Evolutionary conservation across 2,113 vertebrate species (phyloP).

Genomic region (Okapia johnstoni): DNA sequence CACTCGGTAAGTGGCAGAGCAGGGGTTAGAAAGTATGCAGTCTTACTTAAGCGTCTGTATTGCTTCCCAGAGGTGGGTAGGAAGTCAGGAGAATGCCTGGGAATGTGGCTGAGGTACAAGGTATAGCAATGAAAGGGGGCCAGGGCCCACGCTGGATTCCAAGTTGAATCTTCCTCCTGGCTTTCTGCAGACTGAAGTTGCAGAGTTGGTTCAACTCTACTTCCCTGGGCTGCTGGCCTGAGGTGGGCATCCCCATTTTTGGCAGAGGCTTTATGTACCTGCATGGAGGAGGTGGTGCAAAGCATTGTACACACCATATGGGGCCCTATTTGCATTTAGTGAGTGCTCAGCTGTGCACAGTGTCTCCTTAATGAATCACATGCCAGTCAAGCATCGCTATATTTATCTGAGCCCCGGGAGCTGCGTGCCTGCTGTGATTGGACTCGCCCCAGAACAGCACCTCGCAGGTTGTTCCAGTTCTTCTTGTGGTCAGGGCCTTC

Average conservation of each 20-base stretch:
- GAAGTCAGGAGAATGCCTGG: background rate
- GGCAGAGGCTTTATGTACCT: background rate
- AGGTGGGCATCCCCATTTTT: background rate
- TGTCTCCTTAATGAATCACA: constrained; percentile 50
- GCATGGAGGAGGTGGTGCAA: background rate
- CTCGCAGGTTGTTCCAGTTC: background rate
- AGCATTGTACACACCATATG: background rate
- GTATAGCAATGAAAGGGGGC: background rate
- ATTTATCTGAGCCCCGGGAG: constrained; percentile 35
- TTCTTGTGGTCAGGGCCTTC: constrained; percentile 27
- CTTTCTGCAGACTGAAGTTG: background rate
- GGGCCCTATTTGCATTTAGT: background rate
- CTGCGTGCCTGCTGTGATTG: background rate
- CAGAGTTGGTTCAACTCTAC: background rate
- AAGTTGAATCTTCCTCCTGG: background rate
- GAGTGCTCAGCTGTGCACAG: constrained; percentile 45
- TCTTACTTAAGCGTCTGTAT: background rate
- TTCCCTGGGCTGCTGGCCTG: background rate
- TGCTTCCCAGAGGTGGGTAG: background rate
- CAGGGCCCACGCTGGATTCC: background rate
- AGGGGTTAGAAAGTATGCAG: background rate
- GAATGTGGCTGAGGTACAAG: background rate
- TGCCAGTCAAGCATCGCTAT: background rate
- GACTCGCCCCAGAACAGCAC: background rate
- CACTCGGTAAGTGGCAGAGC: background rate